Evolutionary conservation across 1,140 invertebrate genomes (phyloP), one percentile per base, ranked within the genome.

Genomic region (Drosophila lacertosa): DNA sequence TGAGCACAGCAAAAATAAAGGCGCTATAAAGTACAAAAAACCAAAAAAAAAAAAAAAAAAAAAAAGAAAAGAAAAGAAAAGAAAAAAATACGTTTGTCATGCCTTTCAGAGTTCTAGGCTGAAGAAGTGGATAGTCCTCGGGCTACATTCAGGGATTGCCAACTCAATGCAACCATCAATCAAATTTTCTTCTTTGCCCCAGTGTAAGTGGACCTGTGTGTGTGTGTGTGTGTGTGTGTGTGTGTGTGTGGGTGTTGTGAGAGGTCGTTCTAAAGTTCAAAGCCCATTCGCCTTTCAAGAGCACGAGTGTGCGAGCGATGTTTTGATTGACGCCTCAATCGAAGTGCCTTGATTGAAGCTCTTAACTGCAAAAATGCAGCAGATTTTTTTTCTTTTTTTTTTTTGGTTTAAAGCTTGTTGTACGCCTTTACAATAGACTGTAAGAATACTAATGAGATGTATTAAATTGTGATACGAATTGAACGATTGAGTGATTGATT

Each of bases 91-190:
- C 80, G 67, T 84, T 81, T 80, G 80, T 84, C 76, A 84, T 80
- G 80, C 60, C 59, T 68, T 54, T 63, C 58, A 62, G 65, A 62
- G 65, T 60, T 44, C 26, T 35, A 18, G 18, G 22, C 20, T 39
- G 20, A 20, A 44, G 62, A 26, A 26, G 16, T 50, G 20, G 13
- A 45, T 11, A 51, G n/a, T 66, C 63, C 54, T 75, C 48, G 39
- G 66, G 42, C 42, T 59, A 63, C 63, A 66, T 53, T 71, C 35
- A 40, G 65, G 67, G 70, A 84, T 76, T 71, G 76, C 73, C 60
- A 77, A 48, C 73, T 84, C 81, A 80, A 86, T 84, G 81, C 68
- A 74, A 81, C 77, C 66, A 81, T 84, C 81, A 77, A 84, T 84
- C 81, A 86, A 80, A 67, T 60, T 66, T 66, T 51, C 53, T 71